phyloP scores from a whole-genome alignment of 2,113 vertebrate genomes.

The Pavo muticus region DNA sequence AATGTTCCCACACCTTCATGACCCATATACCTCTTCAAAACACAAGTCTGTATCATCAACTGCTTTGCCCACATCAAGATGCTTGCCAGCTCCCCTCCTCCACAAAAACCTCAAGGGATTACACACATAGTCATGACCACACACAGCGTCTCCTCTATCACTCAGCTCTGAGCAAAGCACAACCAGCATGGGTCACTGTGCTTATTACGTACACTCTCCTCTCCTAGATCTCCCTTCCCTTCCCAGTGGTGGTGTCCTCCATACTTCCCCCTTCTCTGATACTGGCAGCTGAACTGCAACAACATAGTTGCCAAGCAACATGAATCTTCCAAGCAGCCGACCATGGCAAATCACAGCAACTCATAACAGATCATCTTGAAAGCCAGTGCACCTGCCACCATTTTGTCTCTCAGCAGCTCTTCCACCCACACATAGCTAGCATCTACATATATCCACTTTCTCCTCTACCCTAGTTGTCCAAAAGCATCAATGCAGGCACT shows the following conservation, averaged over 20 bases:
- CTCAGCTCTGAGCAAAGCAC: neutral
- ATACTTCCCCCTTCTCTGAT: neutral
- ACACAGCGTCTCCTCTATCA: neutral
- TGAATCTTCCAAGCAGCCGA: slow-evolving; percentile 2
- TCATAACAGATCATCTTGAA: neutral
- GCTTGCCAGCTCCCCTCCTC: neutral
- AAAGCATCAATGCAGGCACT: neutral
- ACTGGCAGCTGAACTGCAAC: neutral
- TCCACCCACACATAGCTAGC: neutral
- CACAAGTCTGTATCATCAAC: accelerated
- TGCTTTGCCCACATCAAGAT: neutral
- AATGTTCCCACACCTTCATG: accelerated
- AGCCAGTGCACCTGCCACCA: neutral
- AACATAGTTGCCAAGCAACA: slow-evolving; percentile 28
- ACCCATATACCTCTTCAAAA: neutral
- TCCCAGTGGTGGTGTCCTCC: neutral
- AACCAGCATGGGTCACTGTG: neutral
- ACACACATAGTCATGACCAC: neutral
- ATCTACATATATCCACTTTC: neutral
- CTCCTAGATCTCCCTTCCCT: neutral
- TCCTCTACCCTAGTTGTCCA: neutral
- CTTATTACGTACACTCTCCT: neutral
- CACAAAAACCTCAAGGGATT: neutral
- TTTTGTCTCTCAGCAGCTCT: slow-evolving; percentile 2
- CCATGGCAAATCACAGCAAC: neutral